These are phyloP conservation scores for Drosophila grimshawi DNA, from an alignment of 1,140 invertebrate species.

Conservation along the genomic window DNA sequence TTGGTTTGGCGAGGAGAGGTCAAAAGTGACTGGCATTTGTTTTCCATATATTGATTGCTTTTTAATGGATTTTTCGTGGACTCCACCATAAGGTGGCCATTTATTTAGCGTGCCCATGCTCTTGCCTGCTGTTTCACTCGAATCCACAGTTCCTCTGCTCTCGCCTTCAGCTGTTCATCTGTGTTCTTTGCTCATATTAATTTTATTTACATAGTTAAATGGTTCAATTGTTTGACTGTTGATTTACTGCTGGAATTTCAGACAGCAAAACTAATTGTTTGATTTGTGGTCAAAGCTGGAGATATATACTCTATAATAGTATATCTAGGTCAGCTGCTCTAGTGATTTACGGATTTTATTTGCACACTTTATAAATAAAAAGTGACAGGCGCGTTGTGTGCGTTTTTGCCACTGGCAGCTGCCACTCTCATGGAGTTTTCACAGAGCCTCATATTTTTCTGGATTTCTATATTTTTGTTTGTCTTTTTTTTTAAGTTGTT, in stretches of 20 bases:
- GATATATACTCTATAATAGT: neutral
- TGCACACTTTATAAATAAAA: constrained; percentile 82
- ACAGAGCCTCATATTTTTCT: constrained; percentile 8
- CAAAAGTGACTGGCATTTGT: constrained; percentile 76
- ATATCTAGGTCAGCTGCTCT: constrained; percentile 62
- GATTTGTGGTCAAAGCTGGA: constrained; percentile 61
- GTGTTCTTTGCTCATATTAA: constrained; percentile 60
- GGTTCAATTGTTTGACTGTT: constrained; percentile 81
- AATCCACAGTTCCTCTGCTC: neutral
- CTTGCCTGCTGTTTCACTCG: neutral
- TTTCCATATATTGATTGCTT: constrained; percentile 81
- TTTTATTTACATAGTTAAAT: constrained; percentile 82
- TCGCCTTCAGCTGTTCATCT: constrained; percentile 4
- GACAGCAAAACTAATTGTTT: constrained; percentile 79
- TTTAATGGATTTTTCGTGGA: constrained; percentile 75
- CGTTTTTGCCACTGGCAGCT: constrained; percentile 69
- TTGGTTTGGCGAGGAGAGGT: constrained; percentile 47
- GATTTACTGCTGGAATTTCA: constrained; percentile 80
- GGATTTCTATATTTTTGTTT: neutral
- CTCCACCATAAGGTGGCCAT: constrained; percentile 56
- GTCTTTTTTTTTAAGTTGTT: constrained; percentile 7
- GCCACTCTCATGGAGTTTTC: constrained; percentile 64
- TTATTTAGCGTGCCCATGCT: constrained; percentile 8
- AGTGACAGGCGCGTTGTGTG: constrained; percentile 56
- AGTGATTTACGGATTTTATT: constrained; percentile 79